Evolutionary conservation across 2,113 vertebrate genomes (phyloP), one percentile per base, ranked within the genome.

Genomic region (Laticauda laticaudata): DNA sequence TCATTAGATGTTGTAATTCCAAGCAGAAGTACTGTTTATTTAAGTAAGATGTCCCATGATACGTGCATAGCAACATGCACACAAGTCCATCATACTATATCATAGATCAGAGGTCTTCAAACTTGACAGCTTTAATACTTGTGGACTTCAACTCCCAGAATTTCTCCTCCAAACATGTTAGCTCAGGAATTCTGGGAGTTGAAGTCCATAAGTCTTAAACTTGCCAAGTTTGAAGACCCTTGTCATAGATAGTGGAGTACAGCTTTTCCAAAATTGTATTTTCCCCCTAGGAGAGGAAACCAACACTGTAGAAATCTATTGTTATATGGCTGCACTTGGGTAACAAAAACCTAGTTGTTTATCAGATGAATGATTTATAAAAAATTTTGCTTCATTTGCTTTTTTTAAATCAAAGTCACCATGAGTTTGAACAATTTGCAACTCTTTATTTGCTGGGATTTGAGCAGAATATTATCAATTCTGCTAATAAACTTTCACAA

Each of bases 331-430:
- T 95, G 96, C 39, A 94, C 55, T 95, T 95, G 93, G 34, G 93
- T 92, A 86, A 95, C 95, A 96, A 95, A 95, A 96, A 96, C 96
- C 96, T 96, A 94, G 93, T 93, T 91, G 92, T 69, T 95, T 94
- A 69, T 94, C 93, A 92, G 57, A 87, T n/a, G 23, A 56, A 43
- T 39, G 59, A 54, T 87, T 53, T 61, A 86, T 85, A 43, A 43
- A 43, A 81, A 81, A 81, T 81, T 39, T 81, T 34, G 15, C 34
- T 39, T 81, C 18, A 81, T 81, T 45, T 56, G 10, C 64, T 21
- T 85, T n/a, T 89, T 89, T 29, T 21, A 15, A 59, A 59, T 24
- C 4, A 61, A 51, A 51, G 48, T 26, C 45, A 86, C 55, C 55
- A 56, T 14, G 69, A 59, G 24, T n/a, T 43, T 86, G 54, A 61